These are phyloP conservation scores for Chelmon rostratus DNA, from an alignment of 2,797 vertebrate species.

Conservation along the genomic window DNA sequence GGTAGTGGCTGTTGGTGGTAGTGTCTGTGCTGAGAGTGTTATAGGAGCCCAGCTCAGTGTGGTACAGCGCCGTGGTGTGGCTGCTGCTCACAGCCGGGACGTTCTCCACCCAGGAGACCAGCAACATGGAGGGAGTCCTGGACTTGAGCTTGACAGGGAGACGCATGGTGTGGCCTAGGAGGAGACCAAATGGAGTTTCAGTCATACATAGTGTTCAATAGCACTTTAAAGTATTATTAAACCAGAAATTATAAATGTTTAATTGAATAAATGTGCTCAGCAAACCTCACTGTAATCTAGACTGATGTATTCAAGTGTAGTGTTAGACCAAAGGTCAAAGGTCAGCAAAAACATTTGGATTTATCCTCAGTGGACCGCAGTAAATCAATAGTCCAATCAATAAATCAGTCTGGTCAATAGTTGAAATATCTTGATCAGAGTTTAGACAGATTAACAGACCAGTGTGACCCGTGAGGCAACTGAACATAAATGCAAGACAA, in stretches of 20 bases:
- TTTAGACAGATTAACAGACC: neutral
- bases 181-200: neutral
- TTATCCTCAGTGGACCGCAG: neutral
- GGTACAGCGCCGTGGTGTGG: constrained; percentile 64
- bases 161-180: constrained; percentile 69
- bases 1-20: constrained; percentile 51
- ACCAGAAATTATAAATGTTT: neutral
- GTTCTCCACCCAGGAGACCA: constrained; percentile 73
- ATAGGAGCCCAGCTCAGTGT: constrained; percentile 42
- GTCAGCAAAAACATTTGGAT: neutral
- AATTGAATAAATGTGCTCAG: neutral
- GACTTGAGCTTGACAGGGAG: constrained; percentile 68
- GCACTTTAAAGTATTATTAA: neutral
- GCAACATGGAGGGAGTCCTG: constrained; percentile 58
- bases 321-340: neutral
- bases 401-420: no score
- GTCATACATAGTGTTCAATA: neutral
- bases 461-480: no score
- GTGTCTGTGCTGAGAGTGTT: constrained; percentile 6
- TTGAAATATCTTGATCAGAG: no score
- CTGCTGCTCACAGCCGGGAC: neutral
- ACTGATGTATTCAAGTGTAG: neutral
- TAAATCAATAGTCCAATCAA: no score
- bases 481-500: no score
- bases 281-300: neutral